Evolutionary conservation across 2,888 invertebrate species (phyloP), one percentile per base, ranked within the genome.

Genomic region (Rosalia funebris): DNA sequence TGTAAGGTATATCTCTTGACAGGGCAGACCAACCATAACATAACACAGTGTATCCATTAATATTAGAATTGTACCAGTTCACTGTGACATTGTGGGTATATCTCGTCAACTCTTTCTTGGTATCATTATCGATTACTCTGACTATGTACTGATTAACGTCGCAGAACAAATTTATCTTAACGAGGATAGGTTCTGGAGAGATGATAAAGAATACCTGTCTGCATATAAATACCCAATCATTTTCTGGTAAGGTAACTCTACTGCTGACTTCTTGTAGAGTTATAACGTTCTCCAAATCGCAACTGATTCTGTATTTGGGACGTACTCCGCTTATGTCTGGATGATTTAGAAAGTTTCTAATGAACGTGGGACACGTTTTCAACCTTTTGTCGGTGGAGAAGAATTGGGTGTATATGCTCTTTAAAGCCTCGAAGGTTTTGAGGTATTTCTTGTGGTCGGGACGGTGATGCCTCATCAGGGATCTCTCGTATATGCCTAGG

Each of bases 71-170:
- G 46, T 77, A 81, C 12, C 57, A 50, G 5, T 62, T 34, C 0
- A 75, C 74, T 1, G 59, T 31, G 0, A 70, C 72, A 19, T 72
- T 73, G 37, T 77, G 73, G 1, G 72, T 70, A 41, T 69, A 62
- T 44, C 74, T 56, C 19, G 60, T 60, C 4, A 75, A 67, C 67
- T 81, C 80, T 17, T 65, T 31, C 7, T 60, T 46, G 1, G 70
- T 74, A 53, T 80, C 80, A 47, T 81, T 81, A 59, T 81, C 67
- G 54, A 78, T 77, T 0, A 79, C 76, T 37, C 77, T 65, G 3
- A 81, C 62, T 17, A 71, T 63, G 50, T 72, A 77, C 17, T 67
- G 47, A 1, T 58, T 39, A 2, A 78, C 14, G 20, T 73, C 68
- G 44, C 70, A 72, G 61, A 76, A 76, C 20, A 79, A 44, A 36